A percentile compares a stretch with the other conserved stretches of the same genome.
phyloP scores from a whole-genome alignment of 1,140 invertebrate species.

The Achatina immaculata region DNA sequence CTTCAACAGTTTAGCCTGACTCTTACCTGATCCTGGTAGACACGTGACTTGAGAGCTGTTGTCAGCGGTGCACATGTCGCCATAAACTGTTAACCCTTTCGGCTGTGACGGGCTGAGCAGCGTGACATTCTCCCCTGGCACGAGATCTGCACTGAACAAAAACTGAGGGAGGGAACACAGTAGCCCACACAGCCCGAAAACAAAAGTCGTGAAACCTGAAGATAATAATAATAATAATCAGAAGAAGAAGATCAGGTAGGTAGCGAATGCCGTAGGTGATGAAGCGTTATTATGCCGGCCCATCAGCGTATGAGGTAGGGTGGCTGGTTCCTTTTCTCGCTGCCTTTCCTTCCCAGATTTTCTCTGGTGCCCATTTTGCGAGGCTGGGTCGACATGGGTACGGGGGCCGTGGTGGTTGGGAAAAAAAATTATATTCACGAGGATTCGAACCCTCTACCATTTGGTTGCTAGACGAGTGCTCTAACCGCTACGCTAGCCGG shows the following conservation, averaged over 20 bases:
- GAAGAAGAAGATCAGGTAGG: neutral
- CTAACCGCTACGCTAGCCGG: too few species aligned
- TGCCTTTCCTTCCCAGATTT: too few species aligned
- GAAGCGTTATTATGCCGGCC: too few species aligned
- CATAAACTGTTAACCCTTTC: neutral
- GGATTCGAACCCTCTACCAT: too few species aligned
- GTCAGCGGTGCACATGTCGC: neutral
- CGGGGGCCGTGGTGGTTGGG: neutral
- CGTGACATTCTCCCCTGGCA: too few species aligned
- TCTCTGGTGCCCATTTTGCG: too few species aligned
- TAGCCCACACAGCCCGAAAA: slow-evolving; percentile 46
- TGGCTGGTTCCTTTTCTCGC: too few species aligned
- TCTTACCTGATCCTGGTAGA: neutral
- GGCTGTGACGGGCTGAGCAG: too few species aligned
- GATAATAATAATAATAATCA: neutral
- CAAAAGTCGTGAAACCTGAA: slow-evolving; percentile 15
- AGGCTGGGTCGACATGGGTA: neutral
- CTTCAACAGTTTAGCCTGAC: neutral
- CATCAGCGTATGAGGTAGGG: too few species aligned
- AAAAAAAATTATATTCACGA: neutral
- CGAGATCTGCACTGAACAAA: slow-evolving; percentile 28
- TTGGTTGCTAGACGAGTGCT: too few species aligned
- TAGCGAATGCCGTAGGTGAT: too few species aligned
- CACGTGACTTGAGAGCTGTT: neutral
- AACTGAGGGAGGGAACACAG: slow-evolving; percentile 46